Conservation (phyloP, 2,888 invertebrate genomes). For the Drosophila siamana region DNA sequence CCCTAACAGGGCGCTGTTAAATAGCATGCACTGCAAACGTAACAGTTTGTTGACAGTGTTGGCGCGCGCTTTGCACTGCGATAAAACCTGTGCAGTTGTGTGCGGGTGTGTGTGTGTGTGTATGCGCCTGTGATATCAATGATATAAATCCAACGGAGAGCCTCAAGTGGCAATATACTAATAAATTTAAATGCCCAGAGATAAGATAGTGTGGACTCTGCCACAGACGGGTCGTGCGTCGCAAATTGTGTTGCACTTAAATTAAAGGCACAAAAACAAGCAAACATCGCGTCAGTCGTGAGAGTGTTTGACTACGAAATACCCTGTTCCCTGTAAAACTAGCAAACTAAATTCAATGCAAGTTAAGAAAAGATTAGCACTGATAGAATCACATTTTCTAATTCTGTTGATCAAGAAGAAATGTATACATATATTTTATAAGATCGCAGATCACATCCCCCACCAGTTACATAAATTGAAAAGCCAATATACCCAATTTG, state of each 20-base stretch:
- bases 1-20: conserved; percentile 28
- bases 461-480: too few relatives aligned
- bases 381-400: too few relatives aligned
- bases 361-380: too few relatives aligned
- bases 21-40: conserved; percentile 10
- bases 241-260: conserved; percentile 20
- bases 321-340: too few relatives aligned
- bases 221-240: neutral
- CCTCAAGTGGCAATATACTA: conserved; percentile 45
- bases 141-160: conserved; percentile 34
- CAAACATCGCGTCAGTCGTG: neutral
- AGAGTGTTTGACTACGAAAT: too few relatives aligned
- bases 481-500: too few relatives aligned
- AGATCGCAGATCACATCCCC: too few relatives aligned
- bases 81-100: conserved; percentile 15
- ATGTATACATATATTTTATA: too few relatives aligned
- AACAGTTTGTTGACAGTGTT: conserved; percentile 38
- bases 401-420: too few relatives aligned
- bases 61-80: conserved; percentile 1
- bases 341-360: too few relatives aligned
- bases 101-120: neutral
- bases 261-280: conserved; percentile 1
- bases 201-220: conserved; percentile 36
- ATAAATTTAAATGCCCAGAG: conserved; percentile 38
- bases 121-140: conserved; percentile 31